Base-by-base conservation (phyloP, 1,140 invertebrate genomes). In the Drosophila mayri region DNA sequence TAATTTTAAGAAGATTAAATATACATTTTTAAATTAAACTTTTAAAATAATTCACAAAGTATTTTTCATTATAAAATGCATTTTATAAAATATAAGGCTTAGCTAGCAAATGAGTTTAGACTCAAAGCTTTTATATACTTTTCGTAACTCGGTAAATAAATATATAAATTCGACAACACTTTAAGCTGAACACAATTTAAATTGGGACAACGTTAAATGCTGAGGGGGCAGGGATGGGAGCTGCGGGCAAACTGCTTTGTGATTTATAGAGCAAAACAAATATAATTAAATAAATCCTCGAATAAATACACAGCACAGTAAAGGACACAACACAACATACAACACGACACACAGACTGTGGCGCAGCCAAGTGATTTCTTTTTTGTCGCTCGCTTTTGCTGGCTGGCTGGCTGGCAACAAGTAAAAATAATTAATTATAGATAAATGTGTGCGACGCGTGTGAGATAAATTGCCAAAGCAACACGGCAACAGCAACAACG, bases 371-470 rank as follows among this genome's bases (percentile, higher is more conserved):
- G 74, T 76, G 76, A 79, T 76, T 82, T 86, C 76, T 83, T 70
- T 75, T 63, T 77, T 67, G 68, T 60, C 72, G 65, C 70, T 57
- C 72, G 73, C 59, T 50, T 25, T 59, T 72, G 71, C 61, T 64
- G 68, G 68, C 84, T 30, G 28, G 71, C 61, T 64, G 68, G 68
- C 84, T 30, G 28, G 28, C 84, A 87, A 87, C 84, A 87, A 87
- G 84, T 87, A 87, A 87, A 81, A 88, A 88, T 87, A 87, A 87
- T 87, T 87, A 87, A 87, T 87, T 87, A 88, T 87, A 87, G 84
- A 90, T 87, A 90, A 88, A 84, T 88, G 77, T 80, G 76, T 82
- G 64, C 44, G 79, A 72, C 73, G 81, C 83, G 79, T 76, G 72
- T 64, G 78, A 58, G 74, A 82, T 78, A 78, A 82, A 82, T 77